phyloP scores from a whole-genome alignment of 92 coral and sea anemone genomes.

The Phenganax subtilis region DNA sequence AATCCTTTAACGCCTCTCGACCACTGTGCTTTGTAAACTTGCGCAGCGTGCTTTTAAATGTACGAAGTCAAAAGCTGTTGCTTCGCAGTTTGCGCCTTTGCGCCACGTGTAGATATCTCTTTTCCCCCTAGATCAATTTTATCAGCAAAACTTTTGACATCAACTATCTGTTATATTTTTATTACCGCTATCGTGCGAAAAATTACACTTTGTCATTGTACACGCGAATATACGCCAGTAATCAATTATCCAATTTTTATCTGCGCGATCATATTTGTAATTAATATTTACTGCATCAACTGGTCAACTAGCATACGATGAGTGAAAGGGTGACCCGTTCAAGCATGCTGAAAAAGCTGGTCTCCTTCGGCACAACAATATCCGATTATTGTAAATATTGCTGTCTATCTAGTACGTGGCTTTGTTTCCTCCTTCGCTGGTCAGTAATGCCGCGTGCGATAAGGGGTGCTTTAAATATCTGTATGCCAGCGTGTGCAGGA shows the following conservation, averaged over 20 bases:
- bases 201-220: slow-evolving; percentile 8
- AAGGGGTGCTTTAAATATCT: background rate
- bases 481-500: too few species aligned
- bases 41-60: background rate
- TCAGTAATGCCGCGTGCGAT: background rate
- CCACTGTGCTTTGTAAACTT: background rate
- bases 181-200: background rate
- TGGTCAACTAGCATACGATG: slow-evolving; percentile 16
- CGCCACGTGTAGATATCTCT: background rate
- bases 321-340: slow-evolving; percentile 36
- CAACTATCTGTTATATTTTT: background rate
- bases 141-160: background rate
- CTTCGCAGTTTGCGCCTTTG: background rate
- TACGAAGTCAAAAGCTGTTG: background rate
- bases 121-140: background rate
- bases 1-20: slow-evolving; percentile 13
- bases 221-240: slow-evolving; percentile 4
- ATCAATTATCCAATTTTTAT: slow-evolving; percentile 39
- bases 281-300: slow-evolving; percentile 33
- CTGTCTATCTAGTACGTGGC: background rate
- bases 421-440: background rate
- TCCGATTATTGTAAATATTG: slow-evolving; percentile 18
- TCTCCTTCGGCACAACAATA: background rate
- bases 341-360: slow-evolving; percentile 10
- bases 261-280: slow-evolving; percentile 25